phyloP scores from a whole-genome alignment of 2,797 vertebrate species.

The Ispidina picta region DNA sequence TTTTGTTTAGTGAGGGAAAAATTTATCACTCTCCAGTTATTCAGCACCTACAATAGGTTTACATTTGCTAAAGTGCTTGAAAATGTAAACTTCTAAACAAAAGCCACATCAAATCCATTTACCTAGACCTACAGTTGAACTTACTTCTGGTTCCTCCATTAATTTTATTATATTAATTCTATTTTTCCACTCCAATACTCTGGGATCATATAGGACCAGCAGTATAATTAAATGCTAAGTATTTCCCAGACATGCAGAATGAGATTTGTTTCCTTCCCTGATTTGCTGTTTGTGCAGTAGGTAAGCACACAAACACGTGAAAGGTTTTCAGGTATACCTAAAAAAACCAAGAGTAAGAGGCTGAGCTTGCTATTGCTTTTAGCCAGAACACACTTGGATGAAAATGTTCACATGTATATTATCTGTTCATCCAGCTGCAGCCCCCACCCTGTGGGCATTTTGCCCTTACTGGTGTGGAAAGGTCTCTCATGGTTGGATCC shows the following conservation, averaged over 20 bases:
- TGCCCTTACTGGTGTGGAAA: not conserved
- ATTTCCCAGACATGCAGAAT: not conserved
- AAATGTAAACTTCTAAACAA: too few species aligned
- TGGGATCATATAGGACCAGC: not conserved
- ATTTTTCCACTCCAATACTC: not conserved
- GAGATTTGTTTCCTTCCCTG: not conserved
- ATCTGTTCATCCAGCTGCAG: not conserved
- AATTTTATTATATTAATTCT: not conserved
- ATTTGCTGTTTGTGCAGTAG: not conserved
- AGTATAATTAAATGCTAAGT: not conserved
- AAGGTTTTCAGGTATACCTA: not conserved
- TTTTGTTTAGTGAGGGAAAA: not conserved
- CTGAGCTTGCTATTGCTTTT: not conserved
- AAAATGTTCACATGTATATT: not conserved
- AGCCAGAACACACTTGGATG: not conserved
- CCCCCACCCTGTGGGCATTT: not conserved
- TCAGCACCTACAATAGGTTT: not conserved
- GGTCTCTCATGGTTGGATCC: not conserved
- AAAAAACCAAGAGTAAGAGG: not conserved
- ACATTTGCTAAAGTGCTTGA: not conserved
- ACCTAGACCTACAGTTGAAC: not conserved
- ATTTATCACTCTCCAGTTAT: not conserved
- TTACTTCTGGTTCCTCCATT: not conserved
- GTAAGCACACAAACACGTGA: not conserved
- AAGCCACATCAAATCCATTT: not conserved